A percentile compares a stretch with the other conserved stretches of the same genome.
These are phyloP conservation scores for Aricia agestis DNA, from an alignment of 1,140 invertebrate species.

Conservation along the genomic window DNA sequence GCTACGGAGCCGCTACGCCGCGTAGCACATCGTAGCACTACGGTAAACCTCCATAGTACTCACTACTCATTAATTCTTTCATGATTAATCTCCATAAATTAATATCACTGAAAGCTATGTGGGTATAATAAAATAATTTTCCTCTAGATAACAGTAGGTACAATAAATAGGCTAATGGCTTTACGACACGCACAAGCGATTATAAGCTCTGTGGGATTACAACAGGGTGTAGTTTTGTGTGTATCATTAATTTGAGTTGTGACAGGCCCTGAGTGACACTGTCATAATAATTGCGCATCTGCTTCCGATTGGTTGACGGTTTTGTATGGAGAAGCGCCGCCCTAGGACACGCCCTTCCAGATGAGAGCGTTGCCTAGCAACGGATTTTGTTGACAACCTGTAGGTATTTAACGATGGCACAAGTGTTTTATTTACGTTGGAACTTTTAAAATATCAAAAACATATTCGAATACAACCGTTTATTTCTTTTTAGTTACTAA, in stretches of 20 bases:
- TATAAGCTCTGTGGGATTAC: background rate
- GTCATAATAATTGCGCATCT: slow-evolving; percentile 59
- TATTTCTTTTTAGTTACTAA: background rate
- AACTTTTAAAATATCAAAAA: background rate
- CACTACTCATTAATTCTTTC: background rate
- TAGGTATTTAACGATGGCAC: background rate
- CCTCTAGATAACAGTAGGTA: slow-evolving; percentile 11
- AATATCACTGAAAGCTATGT: slow-evolving; percentile 4
- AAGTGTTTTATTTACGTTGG: background rate
- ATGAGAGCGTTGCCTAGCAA: slow-evolving; percentile 50
- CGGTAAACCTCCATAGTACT: background rate
- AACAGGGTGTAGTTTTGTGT: slow-evolving; percentile 18
- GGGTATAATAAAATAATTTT: background rate
- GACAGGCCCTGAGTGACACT: slow-evolving; percentile 50
- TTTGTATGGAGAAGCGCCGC: slow-evolving; percentile 30
- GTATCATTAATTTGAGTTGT: slow-evolving; percentile 24
- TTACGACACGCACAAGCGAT: background rate
- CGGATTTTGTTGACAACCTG: slow-evolving; percentile 27
- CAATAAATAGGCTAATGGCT: background rate
- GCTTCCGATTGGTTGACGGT: slow-evolving; percentile 46
- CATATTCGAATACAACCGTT: background rate
- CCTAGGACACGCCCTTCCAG: slow-evolving; percentile 33
- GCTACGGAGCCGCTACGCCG: background rate
- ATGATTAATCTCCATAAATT: background rate
- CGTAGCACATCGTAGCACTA: background rate